phyloP scores from a whole-genome alignment of 2,797 vertebrate genomes.

The Dendrocincla tyrannina region DNA sequence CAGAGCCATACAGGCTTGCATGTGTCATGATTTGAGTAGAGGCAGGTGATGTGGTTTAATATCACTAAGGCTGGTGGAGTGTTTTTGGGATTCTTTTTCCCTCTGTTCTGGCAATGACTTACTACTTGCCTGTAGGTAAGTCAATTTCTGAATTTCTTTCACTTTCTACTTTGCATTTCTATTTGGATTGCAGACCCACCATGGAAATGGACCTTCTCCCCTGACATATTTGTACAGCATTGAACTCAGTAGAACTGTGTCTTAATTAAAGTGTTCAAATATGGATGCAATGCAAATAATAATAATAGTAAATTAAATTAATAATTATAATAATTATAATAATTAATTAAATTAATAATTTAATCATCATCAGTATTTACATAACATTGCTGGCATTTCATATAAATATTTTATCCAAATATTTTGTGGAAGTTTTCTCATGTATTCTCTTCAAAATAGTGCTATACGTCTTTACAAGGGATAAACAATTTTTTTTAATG shows the following conservation, averaged over 20 bases:
- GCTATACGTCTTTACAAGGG: constrained; percentile 42
- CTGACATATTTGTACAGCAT: background rate
- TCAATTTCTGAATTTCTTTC: background rate
- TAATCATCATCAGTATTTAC: constrained; percentile 25
- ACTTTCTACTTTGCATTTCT: background rate
- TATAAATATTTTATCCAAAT: constrained; percentile 62
- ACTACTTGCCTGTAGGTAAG: background rate
- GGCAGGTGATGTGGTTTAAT: background rate
- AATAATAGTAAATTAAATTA: background rate
- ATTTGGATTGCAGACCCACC: background rate
- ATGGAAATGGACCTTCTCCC: background rate
- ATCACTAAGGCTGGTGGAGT: background rate
- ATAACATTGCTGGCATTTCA: constrained; percentile 61
- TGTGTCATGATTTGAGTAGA: background rate
- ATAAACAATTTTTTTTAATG: constrained; percentile 42
- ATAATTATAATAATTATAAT: too few relatives aligned
- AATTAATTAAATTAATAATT: background rate
- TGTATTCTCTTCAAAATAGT: constrained; percentile 47
- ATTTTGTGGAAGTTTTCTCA: constrained; percentile 59
- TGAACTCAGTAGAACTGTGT: background rate
- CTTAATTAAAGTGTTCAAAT: constrained; percentile 24
- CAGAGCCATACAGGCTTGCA: background rate
- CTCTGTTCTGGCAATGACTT: background rate
- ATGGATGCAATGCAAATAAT: background rate
- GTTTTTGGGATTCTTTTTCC: background rate